These are phyloP conservation scores for Clamator glandarius DNA, from an alignment of 2,797 vertebrate species.

Conservation along the genomic window DNA sequence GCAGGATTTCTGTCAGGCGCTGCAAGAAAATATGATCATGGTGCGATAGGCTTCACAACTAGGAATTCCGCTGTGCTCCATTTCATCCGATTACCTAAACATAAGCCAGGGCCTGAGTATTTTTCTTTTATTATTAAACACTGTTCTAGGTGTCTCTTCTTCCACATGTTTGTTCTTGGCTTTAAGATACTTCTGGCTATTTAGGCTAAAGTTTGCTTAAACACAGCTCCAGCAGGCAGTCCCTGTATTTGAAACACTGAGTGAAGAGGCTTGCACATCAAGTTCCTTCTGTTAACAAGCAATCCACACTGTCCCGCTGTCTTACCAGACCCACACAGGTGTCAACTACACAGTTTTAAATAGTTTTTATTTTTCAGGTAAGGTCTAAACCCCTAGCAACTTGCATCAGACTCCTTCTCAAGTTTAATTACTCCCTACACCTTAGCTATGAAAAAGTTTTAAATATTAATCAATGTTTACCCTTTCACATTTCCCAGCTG, in stretches of 20 bases:
- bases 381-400: neutral
- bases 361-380: neutral
- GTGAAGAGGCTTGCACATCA: neutral
- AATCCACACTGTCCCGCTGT: accelerated
- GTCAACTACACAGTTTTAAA: neutral
- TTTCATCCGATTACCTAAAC: neutral
- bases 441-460: neutral
- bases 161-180: neutral
- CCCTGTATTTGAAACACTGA: neutral
- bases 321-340: neutral
- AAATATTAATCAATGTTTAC: neutral
- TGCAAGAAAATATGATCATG: neutral
- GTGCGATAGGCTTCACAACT: neutral
- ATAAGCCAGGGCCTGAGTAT: neutral
- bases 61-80: neutral
- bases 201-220: neutral
- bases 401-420: neutral
- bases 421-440: neutral
- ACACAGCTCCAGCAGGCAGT: neutral
- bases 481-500: neutral
- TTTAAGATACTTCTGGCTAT: neutral
- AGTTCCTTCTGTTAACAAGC: neutral
- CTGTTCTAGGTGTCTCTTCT: neutral
- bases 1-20: neutral
- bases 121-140: neutral